Evolutionary conservation across 2,113 vertebrate genomes (phyloP), one percentile per base, ranked within the genome.

Genomic region (Oncorhynchus masou): DNA sequence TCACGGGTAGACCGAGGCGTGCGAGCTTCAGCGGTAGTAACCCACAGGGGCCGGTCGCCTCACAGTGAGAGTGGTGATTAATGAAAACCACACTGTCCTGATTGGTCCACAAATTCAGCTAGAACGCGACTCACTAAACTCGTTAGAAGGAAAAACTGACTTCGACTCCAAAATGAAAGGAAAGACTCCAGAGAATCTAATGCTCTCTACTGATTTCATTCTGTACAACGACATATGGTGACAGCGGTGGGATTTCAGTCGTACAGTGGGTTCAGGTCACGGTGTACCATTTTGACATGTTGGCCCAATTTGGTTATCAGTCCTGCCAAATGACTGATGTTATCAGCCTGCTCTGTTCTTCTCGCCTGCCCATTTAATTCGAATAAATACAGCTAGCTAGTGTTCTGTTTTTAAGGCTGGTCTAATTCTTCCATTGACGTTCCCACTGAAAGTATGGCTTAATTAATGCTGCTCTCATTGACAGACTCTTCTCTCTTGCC

Each of bases 11-110:
- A 79, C 73, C 9, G 76, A 77, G 80, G 81, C 75, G 71, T 31
- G 25, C 68, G 48, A 64, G 69, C 81, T 68, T 86, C 81, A 76
- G 87, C 74, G 73, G 81, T 81, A 87, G 86, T 87, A 87, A 85
- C 84, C 77, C 71, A 34, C 5, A 13, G 77, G 80, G 74, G 77
- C 64, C 70, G 64, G 74, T 78, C 39, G 75, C 60, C 73, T 81
- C 76, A 29, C 49, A 70, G 81, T 74, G 78, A 76, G 79, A 85
- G 80, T 71, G 74, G 79, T 77, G 81, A 86, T 87, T 87, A 82
- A 74, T 71, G 64, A 78, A 76, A 84, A 54, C 22, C 67, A 34
- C 65, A 31, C 66, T 45, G 39, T 45, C 39, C 39, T 70, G 68
- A 83, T 73, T 75, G 67, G 27, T 73, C 39, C 16, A 70, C 67